Conservation (phyloP, 2,888 invertebrate species). For the Nephrotoma appendiculata region DNA sequence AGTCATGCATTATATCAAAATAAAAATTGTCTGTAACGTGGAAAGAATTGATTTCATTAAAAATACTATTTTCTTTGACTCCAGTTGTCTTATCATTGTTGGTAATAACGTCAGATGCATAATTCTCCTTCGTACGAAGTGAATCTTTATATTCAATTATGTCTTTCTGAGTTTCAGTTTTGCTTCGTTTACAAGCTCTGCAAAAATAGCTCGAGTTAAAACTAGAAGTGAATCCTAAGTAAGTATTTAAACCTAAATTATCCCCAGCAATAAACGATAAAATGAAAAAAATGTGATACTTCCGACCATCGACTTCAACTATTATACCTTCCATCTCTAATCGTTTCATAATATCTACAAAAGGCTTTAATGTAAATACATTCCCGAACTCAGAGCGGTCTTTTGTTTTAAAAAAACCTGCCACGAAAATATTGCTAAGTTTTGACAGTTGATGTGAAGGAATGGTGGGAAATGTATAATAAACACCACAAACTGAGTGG, state of each 20-base stretch:
- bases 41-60: background rate
- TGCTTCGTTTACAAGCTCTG: background rate
- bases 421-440: slow-evolving; percentile 11
- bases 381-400: slow-evolving; percentile 10
- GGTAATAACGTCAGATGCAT: background rate
- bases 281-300: background rate
- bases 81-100: background rate
- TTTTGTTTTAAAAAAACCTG: slow-evolving; percentile 11
- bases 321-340: slow-evolving; percentile 6
- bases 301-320: background rate
- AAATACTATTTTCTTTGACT: background rate
- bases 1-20: slow-evolving; percentile 5
- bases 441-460: slow-evolving; percentile 11
- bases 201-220: slow-evolving; percentile 1
- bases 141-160: background rate
- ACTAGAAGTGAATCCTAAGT: background rate
- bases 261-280: background rate
- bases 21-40: background rate
- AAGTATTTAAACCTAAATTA: background rate
- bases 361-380: background rate
- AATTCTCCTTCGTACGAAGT: background rate
- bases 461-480: slow-evolving; percentile 13
- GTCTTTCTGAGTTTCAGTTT: background rate
- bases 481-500: slow-evolving; percentile 11
- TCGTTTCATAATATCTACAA: slow-evolving; percentile 6